Base-by-base conservation (phyloP, 2,888 invertebrate genomes). In the Microplitis manilae region DNA sequence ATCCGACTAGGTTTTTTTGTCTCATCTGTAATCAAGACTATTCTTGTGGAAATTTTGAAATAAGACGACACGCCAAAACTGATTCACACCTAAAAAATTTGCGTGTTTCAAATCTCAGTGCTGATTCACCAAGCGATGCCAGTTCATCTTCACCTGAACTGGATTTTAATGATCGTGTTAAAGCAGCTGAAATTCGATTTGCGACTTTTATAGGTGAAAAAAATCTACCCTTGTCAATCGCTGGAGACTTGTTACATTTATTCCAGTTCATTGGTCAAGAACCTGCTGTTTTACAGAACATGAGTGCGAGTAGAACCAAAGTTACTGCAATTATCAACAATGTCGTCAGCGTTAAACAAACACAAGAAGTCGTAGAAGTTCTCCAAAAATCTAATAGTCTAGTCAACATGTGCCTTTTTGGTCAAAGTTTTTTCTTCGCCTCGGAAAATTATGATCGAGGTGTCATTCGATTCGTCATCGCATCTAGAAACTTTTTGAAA, bases 251-350 rank as follows among this genome's bases (percentile, higher is more conserved):
- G 7, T 17, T 62, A n/a, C 5, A 61, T n/a, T n/a, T 17, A 61
- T 61, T 61, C 7, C 17, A 61, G 17, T 15, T 5, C 6, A 61
- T 61, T 4, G 61, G 61, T 15, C 6, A 61, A 61, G 61, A 15
- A 17, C 17, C 17, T 8, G 41, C 41, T 41, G 6, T 41, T 41
- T 41, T 41, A 9, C 41, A 41, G 0, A 6, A 41, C 6, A 77
- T 80, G 67, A 77, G 73, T n/a, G 8, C 79, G 6, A 68, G 62
- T 15, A 17, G 76, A 9, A 75, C 77, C 15, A 81, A 81, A 62
- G 76, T 75, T 41, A 64, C 78, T 13, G 64, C n/a, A 39, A 38
- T 75, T 15, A 69, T 76, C 61, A 68, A 61, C n/a, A 80, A 77
- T 17, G 77, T 79, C 38, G 15, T 77, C n/a, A 67, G 41, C 64